Evolutionary conservation across 1,140 invertebrate genomes (phyloP), one percentile per base, ranked within the genome.

Genomic region (Leptinotarsa undecemlineata): DNA sequence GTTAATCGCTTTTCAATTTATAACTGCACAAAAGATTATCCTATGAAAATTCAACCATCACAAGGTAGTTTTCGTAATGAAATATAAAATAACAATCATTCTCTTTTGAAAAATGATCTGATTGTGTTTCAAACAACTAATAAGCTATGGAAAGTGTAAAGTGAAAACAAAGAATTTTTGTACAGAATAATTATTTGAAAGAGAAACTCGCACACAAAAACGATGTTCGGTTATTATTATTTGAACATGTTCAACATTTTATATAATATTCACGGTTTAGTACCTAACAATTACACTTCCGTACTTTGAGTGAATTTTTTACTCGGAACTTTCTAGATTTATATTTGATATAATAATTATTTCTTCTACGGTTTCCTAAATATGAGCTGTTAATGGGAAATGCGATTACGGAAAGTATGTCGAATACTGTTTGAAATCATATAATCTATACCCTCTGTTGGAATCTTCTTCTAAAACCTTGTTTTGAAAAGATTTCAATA

Each of bases 211-310:
- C 4, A 14, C 26, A 33, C 20, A 64, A 77, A 69, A 62, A 75
- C 74, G 68, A 57, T 66, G 74, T 73, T 57, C 23, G 20, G 20
- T 64, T 14, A 33, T 64, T 64, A 21, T 71, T 74, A 72, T 71
- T 77, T 61, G 68, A 64, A 74, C 69, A 77, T 23, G 42, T 57
- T 71, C 69, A 71, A 61, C 62, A 47, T 68, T 75, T 77, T 77
- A 77, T 75, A 66, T 77, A 77, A 77, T 72, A 47, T 77, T 77
- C 74, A 77, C 76, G 76, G 74, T 75, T 77, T 77, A 74, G 33
- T 71, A 33, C 48, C 14, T 19, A 63, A 71, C 70, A 69, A 69
- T 69, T 68, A 68, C 48, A 51, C 48, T 71, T 71, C 70, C 70
- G 70, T n/a, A 42, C 26, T 61, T 42, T 62, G n/a, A 42, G n/a